Percentiles rank a stretch among this genome's conserved stretches.
Conservation (phyloP, 2,113 vertebrate genomes). For the Hemicordylus capensis region DNA sequence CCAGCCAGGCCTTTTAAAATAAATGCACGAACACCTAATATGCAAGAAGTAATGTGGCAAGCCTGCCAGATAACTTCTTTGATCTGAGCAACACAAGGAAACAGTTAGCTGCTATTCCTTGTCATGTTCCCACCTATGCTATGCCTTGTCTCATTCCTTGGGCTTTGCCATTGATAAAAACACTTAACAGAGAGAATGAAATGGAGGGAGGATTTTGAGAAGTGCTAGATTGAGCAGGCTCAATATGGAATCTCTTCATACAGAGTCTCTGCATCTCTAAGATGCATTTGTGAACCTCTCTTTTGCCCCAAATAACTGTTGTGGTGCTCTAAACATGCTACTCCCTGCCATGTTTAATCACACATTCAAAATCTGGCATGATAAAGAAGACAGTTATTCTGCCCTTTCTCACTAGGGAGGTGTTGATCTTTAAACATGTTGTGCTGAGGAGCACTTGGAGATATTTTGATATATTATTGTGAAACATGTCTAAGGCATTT, state of each 20-base stretch:
- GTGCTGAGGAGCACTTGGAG: slow-evolving; percentile 42
- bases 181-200: neutral
- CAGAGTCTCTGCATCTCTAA: neutral
- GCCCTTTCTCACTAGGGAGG: neutral
- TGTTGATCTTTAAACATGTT: slow-evolving; percentile 30
- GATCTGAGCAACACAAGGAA: too few species aligned
- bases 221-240: neutral
- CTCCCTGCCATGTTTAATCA: neutral
- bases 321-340: neutral
- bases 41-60: neutral
- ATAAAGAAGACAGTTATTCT: neutral
- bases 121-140: too few species aligned
- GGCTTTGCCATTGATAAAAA: neutral
- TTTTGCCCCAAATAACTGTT: neutral
- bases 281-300: neutral
- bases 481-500: slow-evolving; percentile 55
- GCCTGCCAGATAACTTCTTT: neutral
- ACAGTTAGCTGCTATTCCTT: too few species aligned
- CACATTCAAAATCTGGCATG: neutral
- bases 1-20: neutral
- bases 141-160: neutral
- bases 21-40: neutral
- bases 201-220: neutral
- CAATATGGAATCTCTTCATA: neutral
- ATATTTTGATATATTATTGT: slow-evolving; percentile 54